Base-by-base conservation (phyloP, 2,113 vertebrate species). In the Manacus vitellinus region DNA sequence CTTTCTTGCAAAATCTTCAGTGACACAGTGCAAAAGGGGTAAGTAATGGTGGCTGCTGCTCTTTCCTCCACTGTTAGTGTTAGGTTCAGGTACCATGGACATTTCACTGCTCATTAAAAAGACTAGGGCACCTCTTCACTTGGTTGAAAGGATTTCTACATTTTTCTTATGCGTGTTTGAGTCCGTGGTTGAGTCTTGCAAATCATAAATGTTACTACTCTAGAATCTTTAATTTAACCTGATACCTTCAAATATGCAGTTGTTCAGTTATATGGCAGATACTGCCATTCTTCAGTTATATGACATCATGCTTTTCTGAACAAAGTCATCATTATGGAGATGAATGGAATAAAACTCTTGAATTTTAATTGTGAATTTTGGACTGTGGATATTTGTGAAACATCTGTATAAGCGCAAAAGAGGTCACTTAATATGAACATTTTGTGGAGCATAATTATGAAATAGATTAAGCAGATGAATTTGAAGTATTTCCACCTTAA, bases 401-500 rank as follows among this genome's bases (percentile, higher is more conserved):
- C 44, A 23, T 49, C 35, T 80, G 5, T 56, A 9, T n/a, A 54
- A 78, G 19, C 0, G 2, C 12, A 47, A 31, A 49, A 61, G 25
- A 73, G 28, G 5, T 61, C 62, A 62, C 31, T 49, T 81, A 56
- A 49, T 78, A 30, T 25, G 8, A 74, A 9, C 22, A 23, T 63
- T 81, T 82, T 63, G 6, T 62, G 33, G 30, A 70, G 10, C 1
- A 3, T 88, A 68, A 79, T 46, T 92, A 39, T 61, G 55, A 84
- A 91, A 58, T 15, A 47, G 41, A 52, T 93, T 89, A 55, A 84
- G 15, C 21, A 56, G 68, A 30, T 93, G 18, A 72, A 67, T 72
- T 77, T 84, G 46, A 83, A 75, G 19, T 82, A 43, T 78, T 59
- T 86, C 66, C 84, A 97, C 98, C 98, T 99, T 99, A 98, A 99